These are phyloP conservation scores for Melanerpes aurifrons DNA, from an alignment of 2,113 vertebrate species.

Conservation along the genomic window DNA sequence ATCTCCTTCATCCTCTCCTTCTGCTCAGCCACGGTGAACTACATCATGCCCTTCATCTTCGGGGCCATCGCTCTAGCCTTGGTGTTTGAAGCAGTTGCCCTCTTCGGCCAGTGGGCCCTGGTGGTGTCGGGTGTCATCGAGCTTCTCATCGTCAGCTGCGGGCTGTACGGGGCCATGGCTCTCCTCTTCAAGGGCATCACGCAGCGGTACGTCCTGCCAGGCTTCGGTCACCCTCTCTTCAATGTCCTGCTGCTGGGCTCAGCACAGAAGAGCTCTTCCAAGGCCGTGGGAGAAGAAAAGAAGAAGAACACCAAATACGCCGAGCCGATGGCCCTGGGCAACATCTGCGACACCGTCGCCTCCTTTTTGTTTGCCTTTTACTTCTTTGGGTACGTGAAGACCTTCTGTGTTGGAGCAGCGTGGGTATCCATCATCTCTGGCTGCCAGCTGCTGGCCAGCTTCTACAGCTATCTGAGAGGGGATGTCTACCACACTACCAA, in stretches of 20 bases:
- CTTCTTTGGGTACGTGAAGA: slow-evolving; percentile 82
- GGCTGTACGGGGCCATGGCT: slow-evolving; percentile 83
- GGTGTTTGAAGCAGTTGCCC: slow-evolving; percentile 82
- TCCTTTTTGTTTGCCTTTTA: slow-evolving; percentile 87
- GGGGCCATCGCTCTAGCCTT: slow-evolving; percentile 84
- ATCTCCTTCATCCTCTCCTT: slow-evolving; percentile 85
- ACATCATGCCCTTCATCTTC: slow-evolving; percentile 91
- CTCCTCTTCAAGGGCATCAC: slow-evolving; percentile 86
- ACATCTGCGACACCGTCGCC: slow-evolving; percentile 84
- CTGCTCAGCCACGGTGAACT: slow-evolving; percentile 89
- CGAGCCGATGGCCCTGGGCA: slow-evolving; percentile 87
- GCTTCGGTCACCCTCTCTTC: slow-evolving; percentile 89
- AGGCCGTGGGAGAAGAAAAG: slow-evolving; percentile 82
- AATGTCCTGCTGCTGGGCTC: slow-evolving; percentile 87
- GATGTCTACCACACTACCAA: slow-evolving; percentile 87
- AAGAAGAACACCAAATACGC: slow-evolving; percentile 92
- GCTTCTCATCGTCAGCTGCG: slow-evolving; percentile 81
- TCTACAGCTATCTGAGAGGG: slow-evolving; percentile 83
- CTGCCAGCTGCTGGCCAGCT: slow-evolving; percentile 85
- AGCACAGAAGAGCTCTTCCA: slow-evolving; percentile 71
- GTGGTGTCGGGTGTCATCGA: slow-evolving; percentile 82
- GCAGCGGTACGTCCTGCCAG: slow-evolving; percentile 83
- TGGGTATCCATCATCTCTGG: slow-evolving; percentile 86
- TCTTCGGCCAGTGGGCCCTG: slow-evolving; percentile 81
- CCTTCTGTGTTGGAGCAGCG: slow-evolving; percentile 76